A percentile compares a stretch with the other conserved stretches of the same genome.
Conservation (phyloP, 1,140 invertebrate species). For the Platorchestia sp. region DNA sequence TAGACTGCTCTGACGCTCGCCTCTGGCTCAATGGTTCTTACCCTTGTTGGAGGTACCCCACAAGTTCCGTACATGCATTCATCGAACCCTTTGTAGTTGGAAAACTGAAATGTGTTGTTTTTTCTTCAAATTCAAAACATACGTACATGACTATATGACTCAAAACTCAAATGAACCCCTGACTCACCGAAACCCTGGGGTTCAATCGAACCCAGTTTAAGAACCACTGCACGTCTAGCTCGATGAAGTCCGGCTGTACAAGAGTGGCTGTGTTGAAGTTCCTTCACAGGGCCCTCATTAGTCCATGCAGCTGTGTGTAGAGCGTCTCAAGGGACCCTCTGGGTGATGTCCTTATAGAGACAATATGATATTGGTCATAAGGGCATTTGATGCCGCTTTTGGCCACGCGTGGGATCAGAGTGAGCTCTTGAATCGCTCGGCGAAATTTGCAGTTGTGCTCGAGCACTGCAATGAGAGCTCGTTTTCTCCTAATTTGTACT, state of each 20-base stretch:
- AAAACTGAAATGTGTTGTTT: no score
- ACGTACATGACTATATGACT: no score
- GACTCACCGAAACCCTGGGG: no score
- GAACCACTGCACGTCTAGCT: no score
- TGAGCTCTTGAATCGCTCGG: neutral
- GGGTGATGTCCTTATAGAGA: neutral
- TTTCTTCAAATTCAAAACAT: no score
- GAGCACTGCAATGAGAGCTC: neutral
- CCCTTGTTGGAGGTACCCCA: no score
- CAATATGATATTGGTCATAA: neutral
- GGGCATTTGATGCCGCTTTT: neutral
- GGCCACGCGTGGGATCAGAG: neutral
- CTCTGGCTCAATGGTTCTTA: neutral
- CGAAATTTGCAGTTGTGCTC: neutral
- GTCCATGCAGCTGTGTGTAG: neutral
- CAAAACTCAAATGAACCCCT: no score
- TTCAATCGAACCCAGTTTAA: no score
- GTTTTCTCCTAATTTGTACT: neutral
- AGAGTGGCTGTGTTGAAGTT: neutral
- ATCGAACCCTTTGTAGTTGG: no score
- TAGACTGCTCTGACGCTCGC: neutral
- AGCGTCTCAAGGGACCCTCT: neutral
- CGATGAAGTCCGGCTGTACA: neutral
- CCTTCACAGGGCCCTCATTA: neutral
- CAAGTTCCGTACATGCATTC: no score